A percentile compares a stretch with the other conserved stretches of the same genome.
Evolutionary conservation across 2,888 invertebrate genomes (phyloP).

Genomic region (Branchipolynoe longqiensis): DNA sequence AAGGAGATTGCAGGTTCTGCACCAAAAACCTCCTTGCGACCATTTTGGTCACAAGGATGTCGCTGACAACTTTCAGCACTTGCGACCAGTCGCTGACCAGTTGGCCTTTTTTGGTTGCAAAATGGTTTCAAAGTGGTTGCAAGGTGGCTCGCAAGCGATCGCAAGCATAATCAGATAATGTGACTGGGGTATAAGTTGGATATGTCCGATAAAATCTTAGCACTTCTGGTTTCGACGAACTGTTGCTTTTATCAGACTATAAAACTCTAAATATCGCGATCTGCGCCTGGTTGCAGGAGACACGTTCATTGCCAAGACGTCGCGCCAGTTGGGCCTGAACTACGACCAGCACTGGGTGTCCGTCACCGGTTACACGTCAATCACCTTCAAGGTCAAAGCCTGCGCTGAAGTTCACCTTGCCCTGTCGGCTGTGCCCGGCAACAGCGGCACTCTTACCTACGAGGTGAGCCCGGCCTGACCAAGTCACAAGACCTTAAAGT

Average conservation of each 20-base stretch:
- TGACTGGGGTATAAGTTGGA: not conserved
- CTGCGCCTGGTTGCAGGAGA: slow-evolving; percentile 17
- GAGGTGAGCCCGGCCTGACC: too few relatives aligned
- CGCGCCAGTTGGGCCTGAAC: not conserved
- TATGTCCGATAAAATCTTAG: not conserved
- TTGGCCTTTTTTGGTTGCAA: too few relatives aligned
- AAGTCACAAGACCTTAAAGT: too few relatives aligned
- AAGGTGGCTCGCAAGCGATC: too few relatives aligned
- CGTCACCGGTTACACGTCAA: not conserved
- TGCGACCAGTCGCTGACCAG: too few relatives aligned
- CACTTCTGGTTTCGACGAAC: not conserved
- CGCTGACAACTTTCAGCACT: too few relatives aligned
- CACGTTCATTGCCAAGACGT: not conserved
- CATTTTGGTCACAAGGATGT: too few relatives aligned
- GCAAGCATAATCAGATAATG: too few relatives aligned
- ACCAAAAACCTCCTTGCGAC: too few relatives aligned
- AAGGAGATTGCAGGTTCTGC: too few relatives aligned
- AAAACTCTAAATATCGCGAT: not conserved
- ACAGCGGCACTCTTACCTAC: not conserved
- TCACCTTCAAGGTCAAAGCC: slow-evolving; percentile 34
- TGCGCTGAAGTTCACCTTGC: slow-evolving; percentile 17
- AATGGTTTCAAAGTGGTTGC: too few relatives aligned
- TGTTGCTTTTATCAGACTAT: not conserved
- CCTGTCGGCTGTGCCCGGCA: slow-evolving; percentile 22
- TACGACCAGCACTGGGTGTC: slow-evolving; percentile 53